Evolutionary conservation across 2,888 invertebrate genomes (phyloP).

Genomic region (Buathra laborator): DNA sequence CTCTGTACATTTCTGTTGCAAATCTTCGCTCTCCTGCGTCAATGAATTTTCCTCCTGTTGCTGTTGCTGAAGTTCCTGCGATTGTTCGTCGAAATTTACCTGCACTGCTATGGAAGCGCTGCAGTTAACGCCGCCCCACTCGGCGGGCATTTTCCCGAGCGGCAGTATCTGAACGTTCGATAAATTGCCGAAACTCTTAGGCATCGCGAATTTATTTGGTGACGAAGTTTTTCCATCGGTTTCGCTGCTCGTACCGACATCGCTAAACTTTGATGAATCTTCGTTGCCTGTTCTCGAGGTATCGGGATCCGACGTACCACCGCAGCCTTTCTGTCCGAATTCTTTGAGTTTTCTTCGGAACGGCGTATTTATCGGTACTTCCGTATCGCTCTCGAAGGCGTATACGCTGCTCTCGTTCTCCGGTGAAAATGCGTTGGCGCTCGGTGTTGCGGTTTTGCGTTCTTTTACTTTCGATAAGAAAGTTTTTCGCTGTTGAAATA

Average conservation of each 20-base stretch:
- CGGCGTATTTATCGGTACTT: slow-evolving; percentile 87
- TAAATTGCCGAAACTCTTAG: slow-evolving; percentile 80
- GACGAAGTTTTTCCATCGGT: slow-evolving; percentile 41
- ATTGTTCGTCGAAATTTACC: slow-evolving; percentile 86
- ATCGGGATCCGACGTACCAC: slow-evolving; percentile 52
- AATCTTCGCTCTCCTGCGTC: slow-evolving; percentile 32
- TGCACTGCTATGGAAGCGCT: slow-evolving; percentile 87
- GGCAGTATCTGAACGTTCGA: slow-evolving; percentile 81
- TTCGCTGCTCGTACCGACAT: slow-evolving; percentile 62
- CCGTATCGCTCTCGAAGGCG: slow-evolving; percentile 90
- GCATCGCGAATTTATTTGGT: slow-evolving; percentile 77
- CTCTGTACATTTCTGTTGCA: slow-evolving; percentile 81
- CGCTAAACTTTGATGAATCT: slow-evolving; percentile 53
- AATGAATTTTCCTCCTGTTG: slow-evolving; percentile 74
- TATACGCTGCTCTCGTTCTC: slow-evolving; percentile 91
- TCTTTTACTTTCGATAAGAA: slow-evolving; percentile 88
- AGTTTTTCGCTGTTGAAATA: slow-evolving; percentile 85
- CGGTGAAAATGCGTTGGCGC: slow-evolving; percentile 88
- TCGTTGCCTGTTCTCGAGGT: slow-evolving; percentile 49
- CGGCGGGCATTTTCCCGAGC: slow-evolving; percentile 81
- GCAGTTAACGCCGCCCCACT: slow-evolving; percentile 84
- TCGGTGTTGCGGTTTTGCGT: slow-evolving; percentile 84
- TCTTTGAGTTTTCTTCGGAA: slow-evolving; percentile 85
- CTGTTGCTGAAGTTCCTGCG: slow-evolving; percentile 67
- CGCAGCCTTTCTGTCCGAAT: slow-evolving; percentile 61